Percentiles rank a stretch among this genome's conserved stretches.
Evolutionary conservation across 2,797 vertebrate species (phyloP).

Genomic region (Myiotriccus ornatus): DNA sequence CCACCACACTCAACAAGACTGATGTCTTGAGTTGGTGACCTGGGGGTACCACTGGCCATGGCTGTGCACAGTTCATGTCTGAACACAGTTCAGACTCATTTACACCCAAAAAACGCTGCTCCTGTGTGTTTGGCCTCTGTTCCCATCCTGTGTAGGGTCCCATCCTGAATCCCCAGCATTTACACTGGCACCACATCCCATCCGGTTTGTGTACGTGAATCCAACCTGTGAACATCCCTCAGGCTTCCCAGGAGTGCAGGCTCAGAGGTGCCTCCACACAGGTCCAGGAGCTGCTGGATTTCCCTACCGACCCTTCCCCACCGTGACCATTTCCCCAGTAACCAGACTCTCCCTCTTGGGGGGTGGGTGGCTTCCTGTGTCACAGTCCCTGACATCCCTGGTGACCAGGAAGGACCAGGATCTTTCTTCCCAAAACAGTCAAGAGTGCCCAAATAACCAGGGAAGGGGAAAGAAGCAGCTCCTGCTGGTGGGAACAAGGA

Average conservation of each 20-base stretch:
- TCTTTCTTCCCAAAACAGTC: not conserved
- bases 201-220: accelerated
- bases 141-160: accelerated
- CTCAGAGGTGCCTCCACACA: not conserved
- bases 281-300: not conserved
- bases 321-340: not conserved
- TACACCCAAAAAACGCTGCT: accelerated
- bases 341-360: not conserved
- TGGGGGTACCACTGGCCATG: not conserved
- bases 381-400: not conserved
- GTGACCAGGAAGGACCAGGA: not conserved
- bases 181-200: not conserved
- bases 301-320: not conserved
- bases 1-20: accelerated
- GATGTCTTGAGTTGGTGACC: not conserved
- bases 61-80: not conserved
- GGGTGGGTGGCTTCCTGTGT: not conserved
- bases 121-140: not conserved
- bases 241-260: not conserved
- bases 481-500: not conserved
- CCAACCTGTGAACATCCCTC: not conserved
- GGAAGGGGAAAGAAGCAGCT: not conserved
- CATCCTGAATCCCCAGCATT: not conserved
- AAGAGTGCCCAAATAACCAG: not conserved
- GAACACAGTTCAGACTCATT: accelerated